Evolutionary conservation across 2,113 vertebrate genomes (phyloP).

Genomic region (Girardinichthys multiradiatus): DNA sequence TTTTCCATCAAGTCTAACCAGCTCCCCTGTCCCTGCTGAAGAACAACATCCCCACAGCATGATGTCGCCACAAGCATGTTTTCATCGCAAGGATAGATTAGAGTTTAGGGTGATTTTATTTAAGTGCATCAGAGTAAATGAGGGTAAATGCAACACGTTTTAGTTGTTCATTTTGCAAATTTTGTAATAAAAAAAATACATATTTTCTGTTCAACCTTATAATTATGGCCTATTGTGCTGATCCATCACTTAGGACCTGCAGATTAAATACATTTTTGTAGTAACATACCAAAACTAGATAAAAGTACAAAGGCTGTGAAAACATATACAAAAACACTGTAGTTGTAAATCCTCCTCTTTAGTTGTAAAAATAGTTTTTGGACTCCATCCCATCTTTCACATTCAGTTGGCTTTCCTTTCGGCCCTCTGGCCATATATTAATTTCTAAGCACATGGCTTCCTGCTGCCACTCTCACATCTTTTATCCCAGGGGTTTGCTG

Average conservation of each 20-base stretch:
- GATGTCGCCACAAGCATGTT: too few relatives aligned
- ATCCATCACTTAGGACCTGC: too few relatives aligned
- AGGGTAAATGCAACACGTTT: too few relatives aligned
- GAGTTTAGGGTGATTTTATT: not conserved
- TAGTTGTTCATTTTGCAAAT: too few relatives aligned
- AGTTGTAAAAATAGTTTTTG: constrained; percentile 8
- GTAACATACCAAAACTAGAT: not conserved
- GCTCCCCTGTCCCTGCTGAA: too few relatives aligned
- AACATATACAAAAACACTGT: not conserved
- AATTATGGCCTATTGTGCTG: too few relatives aligned
- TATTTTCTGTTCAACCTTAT: too few relatives aligned
- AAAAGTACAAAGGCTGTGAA: not conserved
- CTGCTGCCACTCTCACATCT: constrained; percentile 30
- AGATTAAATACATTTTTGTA: not conserved
- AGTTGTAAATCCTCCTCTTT: not conserved
- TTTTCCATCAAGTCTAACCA: too few relatives aligned
- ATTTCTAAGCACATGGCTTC: constrained; percentile 18
- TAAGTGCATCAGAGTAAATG: not conserved
- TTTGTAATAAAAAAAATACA: too few relatives aligned
- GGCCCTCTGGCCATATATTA: not conserved
- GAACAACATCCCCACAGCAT: too few relatives aligned
- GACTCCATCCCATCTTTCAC: constrained; percentile 17
- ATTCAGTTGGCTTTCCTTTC: constrained; percentile 20
- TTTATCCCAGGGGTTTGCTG: constrained; percentile 47
- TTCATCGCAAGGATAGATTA: too few relatives aligned